These are phyloP conservation scores for Hemiprocne comata DNA, from an alignment of 2,113 vertebrate species.

Conservation along the genomic window DNA sequence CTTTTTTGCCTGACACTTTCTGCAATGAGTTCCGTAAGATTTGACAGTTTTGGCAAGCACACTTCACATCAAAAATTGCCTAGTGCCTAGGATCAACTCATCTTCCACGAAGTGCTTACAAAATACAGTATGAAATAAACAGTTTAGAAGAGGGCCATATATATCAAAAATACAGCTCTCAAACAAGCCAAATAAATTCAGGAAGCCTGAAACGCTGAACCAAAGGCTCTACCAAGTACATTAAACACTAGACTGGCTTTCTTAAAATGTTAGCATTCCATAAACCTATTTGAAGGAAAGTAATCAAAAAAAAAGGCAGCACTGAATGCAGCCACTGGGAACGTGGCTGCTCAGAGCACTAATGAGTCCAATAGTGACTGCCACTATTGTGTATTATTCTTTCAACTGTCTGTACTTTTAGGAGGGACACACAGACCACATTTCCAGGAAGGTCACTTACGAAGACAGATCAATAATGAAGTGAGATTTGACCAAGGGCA, in stretches of 20 bases:
- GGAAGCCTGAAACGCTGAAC: background rate
- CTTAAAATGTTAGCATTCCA: background rate
- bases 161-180: background rate
- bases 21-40: background rate
- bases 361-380: background rate
- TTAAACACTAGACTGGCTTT: background rate
- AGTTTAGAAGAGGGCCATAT: background rate
- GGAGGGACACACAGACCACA: background rate
- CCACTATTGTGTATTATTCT: background rate
- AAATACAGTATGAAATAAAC: background rate
- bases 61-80: background rate
- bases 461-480: background rate
- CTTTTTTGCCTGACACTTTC: background rate
- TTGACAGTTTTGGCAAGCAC: background rate
- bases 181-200: background rate
- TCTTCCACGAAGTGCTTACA: background rate
- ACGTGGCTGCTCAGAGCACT: background rate
- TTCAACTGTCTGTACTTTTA: background rate
- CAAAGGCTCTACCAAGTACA: background rate
- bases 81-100: background rate
- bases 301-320: background rate
- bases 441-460: background rate
- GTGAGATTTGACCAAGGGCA: background rate
- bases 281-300: background rate
- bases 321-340: background rate